Evolutionary conservation across 2,888 invertebrate species (phyloP).

Genomic region (Linnaemya vulpina): DNA sequence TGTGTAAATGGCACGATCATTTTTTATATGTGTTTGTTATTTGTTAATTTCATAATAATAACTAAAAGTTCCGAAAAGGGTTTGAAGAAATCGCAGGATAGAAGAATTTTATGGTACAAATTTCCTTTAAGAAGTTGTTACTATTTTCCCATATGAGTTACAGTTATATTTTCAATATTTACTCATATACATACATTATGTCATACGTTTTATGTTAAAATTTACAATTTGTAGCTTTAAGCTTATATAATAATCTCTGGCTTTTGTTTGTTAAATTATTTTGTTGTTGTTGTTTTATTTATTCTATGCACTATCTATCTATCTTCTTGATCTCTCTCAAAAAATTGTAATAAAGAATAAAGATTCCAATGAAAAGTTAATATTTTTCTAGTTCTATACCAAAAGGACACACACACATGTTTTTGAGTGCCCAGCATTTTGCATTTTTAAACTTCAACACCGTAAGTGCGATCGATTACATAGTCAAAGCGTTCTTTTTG

Average conservation of each 20-base stretch:
- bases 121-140: constrained; percentile 13
- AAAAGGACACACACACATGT: not conserved
- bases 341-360: constrained; percentile 56
- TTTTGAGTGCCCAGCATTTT: not conserved
- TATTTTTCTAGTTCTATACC: constrained; percentile 57
- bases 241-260: constrained; percentile 75
- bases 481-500: constrained; percentile 87
- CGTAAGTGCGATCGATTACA: constrained; percentile 91
- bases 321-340: constrained; percentile 70
- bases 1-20: too few species aligned
- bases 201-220: constrained; percentile 40
- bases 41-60: too few species aligned
- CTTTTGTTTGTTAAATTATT: constrained; percentile 68
- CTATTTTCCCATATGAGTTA: not conserved
- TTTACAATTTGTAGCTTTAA: constrained; percentile 70
- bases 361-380: constrained; percentile 47
- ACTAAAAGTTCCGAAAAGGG: too few species aligned
- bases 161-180: not conserved
- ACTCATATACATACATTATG: not conserved
- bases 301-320: constrained; percentile 72
- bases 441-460: constrained; percentile 89
- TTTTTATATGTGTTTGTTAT: too few species aligned
- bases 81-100: too few species aligned
- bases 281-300: constrained; percentile 71
- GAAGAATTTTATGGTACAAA: not conserved